Base-by-base conservation (phyloP, 2,888 invertebrate genomes). In the Drosophila monieri region DNA sequence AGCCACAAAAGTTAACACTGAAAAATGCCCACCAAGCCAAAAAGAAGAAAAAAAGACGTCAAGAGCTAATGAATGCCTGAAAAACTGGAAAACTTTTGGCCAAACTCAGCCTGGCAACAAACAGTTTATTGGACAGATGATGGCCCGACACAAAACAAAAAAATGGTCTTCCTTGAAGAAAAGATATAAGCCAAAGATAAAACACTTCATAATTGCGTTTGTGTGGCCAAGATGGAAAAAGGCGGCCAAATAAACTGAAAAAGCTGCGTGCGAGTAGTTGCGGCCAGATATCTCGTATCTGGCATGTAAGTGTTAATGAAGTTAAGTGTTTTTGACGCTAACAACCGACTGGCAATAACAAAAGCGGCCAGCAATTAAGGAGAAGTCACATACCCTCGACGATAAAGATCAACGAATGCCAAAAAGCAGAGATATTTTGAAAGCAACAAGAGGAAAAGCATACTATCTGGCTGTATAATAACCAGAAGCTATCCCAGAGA, bases 281-380 rank as follows among this genome's bases (percentile, higher is more conserved):
- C 68, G 66, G 72, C 67, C 80, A 71, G 67, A 67, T 67, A 60
- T 53, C 67, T 67, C 60, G 67, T 80, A 81, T 83, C 80, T 85
- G 72, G 74, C 85, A 80, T 85, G 83, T 85, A 85, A 84, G 84
- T 84, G 84, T 83, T 84, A 85, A 84, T 84, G 83, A 85, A 84
- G 85, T 79, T 84, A 83, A 84, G 85, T 85, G 85, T 83, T 84
- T 78, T 75, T 80, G 77, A 79, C 78, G 80, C 77, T 74, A 77
- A 78, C 62, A 61, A 80, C 76, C 73, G 67, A 53, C 64, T 51
- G 57, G 58, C 67, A 71, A 47, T 46, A 68, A 64, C 59, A 62
- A 64, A 73, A 73, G 64, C 68, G 79, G 76, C 81, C 76, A 76
- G 52, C 79, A 79, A 81, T 81, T 79, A 80, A 81, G 80, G 77